Conservation (phyloP, 2,113 vertebrate species). For the Nansenia antarctica region DNA sequence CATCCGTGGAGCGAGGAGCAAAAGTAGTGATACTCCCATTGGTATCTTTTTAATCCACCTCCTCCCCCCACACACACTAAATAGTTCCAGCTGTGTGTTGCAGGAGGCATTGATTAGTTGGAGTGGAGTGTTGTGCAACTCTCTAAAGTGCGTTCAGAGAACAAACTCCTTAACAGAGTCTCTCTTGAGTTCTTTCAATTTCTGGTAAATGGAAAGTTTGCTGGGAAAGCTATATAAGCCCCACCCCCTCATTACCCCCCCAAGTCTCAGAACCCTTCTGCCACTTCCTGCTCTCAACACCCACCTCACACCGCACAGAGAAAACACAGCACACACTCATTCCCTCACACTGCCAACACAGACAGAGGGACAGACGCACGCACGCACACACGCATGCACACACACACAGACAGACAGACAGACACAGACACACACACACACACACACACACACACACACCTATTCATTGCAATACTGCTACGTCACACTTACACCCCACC, state of each 20-base stretch:
- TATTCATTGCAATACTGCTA: background rate
- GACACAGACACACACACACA: conserved; percentile 10
- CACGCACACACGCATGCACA: conserved; percentile 10
- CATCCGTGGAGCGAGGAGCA: conserved; percentile 10
- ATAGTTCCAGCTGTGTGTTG: conserved; percentile 50
- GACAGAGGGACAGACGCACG: conserved; percentile 9
- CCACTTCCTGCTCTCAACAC: conserved; percentile 48
- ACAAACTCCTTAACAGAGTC: background rate
- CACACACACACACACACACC: conserved; percentile 1
- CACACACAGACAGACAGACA: conserved; percentile 6
- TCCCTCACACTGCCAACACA: conserved; percentile 29
- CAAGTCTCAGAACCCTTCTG: conserved; percentile 12
- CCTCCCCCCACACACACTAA: conserved; percentile 37
- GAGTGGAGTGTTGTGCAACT: background rate
- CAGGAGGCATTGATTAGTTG: conserved; percentile 37
- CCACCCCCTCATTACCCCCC: conserved; percentile 39
- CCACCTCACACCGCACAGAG: conserved; percentile 32
- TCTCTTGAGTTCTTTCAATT: conserved; percentile 25
- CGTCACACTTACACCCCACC: background rate
- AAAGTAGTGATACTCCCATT: conserved; percentile 50
- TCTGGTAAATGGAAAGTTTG: conserved; percentile 63
- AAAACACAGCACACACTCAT: background rate
- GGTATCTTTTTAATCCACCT: conserved; percentile 32
- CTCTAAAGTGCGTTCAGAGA: background rate
- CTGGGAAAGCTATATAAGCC: conserved; percentile 50